Base-by-base conservation (phyloP, 2,113 vertebrate species). In the Zosterops hypoxanthus region DNA sequence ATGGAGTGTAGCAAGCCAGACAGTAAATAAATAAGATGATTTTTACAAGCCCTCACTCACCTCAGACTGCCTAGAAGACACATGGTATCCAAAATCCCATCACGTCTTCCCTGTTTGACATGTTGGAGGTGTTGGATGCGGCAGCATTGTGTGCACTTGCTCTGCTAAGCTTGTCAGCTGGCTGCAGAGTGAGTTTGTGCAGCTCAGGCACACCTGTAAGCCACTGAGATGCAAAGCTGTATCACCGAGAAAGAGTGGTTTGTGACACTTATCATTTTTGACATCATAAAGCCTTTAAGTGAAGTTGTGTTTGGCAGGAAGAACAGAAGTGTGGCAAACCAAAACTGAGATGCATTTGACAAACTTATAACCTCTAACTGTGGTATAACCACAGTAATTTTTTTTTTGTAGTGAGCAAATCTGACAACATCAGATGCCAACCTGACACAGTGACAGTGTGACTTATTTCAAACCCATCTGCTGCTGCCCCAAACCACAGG, bases 271-370 rank as follows among this genome's bases (percentile, higher is more conserved):
- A 81, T 34, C 23, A 14, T 18, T 90, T 94, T 36, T 87, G 91
- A 71, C 59, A 36, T 41, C 1, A 3, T 34, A 68, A 82, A 78
- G n/a, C n/a, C 65, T 84, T n/a, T 63, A 41, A 87, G 61, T 33
- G 70, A 56, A 71, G 13, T 28, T 57, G 3, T 8, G 47, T 57
- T 68, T 82, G 61, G 81, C 86, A 91, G 73, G 49, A 88, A 84
- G 86, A 86, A 63, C 33, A 33, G 66, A 69, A 76, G 53, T 60
- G 81, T 87, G 91, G 81, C 81, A 72, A 87, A 84, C 89, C 83
- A 76, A 92, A 89, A 69, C 3, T 34, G 70, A 89, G 81, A 80
- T 89, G 44, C 44, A n/a, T 4, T 4, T 79, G 78, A 76, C 57
- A 72, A 78, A 52, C 19, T 18, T 31, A 22, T 0, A 78, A 81